phyloP scores from a whole-genome alignment of 2,797 vertebrate species.

The Pempheris klunzingeri region DNA sequence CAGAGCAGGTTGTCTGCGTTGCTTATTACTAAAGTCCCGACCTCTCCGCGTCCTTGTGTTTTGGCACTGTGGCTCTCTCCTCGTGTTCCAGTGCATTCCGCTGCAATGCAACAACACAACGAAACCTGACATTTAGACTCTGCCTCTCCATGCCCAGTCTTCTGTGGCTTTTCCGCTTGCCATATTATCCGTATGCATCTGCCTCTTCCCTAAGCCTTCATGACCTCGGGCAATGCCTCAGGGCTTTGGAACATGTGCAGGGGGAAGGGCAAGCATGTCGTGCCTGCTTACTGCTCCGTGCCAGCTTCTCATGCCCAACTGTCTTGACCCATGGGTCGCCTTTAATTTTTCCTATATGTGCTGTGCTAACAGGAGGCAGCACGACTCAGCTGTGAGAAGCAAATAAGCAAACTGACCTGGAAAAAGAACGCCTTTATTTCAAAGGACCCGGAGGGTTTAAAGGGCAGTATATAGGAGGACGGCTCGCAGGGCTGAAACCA shows the following conservation, averaged over 20 bases:
- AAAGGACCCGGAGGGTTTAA: conserved; percentile 54
- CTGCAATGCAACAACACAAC: conserved; percentile 31
- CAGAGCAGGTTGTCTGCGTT: background rate
- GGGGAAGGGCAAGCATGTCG: conserved; percentile 52
- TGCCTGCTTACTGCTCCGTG: conserved; percentile 43
- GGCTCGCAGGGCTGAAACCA: conserved; percentile 39
- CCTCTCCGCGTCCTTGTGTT: background rate
- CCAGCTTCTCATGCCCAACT: conserved; percentile 53
- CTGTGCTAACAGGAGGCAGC: conserved; percentile 48
- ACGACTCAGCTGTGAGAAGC: conserved; percentile 73
- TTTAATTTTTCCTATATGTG: conserved; percentile 69
- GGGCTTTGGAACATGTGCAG: conserved; percentile 50
- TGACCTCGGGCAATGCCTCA: conserved; percentile 30
- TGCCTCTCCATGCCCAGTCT: conserved; percentile 26
- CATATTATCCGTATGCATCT: conserved; percentile 40
- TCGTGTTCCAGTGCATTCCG: conserved; percentile 13
- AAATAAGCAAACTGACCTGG: conserved; percentile 80
- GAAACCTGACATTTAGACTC: conserved; percentile 44
- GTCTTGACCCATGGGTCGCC: conserved; percentile 47
- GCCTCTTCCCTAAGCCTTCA: conserved; percentile 28
- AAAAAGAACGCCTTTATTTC: conserved; percentile 70
- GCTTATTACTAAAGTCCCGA: conserved; percentile 6
- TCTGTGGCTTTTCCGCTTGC: conserved; percentile 39
- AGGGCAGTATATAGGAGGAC: conserved; percentile 51
- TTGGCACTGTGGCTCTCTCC: conserved; percentile 3